Conservation (phyloP, 2,113 vertebrate genomes). For the Sterna hirundo region DNA sequence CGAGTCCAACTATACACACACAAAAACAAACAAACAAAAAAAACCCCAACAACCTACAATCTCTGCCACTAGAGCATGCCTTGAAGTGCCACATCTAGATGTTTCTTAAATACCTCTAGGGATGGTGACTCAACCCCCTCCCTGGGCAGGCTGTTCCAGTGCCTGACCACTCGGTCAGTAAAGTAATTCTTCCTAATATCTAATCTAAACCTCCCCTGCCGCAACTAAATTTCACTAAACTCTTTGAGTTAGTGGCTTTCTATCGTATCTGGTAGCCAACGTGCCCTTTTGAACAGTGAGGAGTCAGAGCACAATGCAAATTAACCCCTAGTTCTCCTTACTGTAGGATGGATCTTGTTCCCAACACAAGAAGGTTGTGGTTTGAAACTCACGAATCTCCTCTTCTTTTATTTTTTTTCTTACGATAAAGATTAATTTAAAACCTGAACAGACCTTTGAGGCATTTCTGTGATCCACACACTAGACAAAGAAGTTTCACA, state of each 20-base stretch:
- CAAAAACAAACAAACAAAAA: too few species aligned
- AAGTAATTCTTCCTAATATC: too few species aligned
- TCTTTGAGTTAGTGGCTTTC: neutral
- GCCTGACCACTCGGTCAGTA: too few species aligned
- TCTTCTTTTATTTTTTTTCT: neutral
- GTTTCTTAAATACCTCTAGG: too few species aligned
- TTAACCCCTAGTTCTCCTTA: neutral
- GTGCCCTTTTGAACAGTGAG: neutral
- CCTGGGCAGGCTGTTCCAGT: too few species aligned
- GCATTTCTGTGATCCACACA: neutral
- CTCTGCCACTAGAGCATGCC: too few species aligned
- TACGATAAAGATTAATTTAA: neutral
- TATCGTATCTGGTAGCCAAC: neutral
- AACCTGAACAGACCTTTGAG: neutral
- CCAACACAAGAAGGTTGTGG: accelerated
- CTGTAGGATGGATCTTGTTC: neutral
- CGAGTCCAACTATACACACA: too few species aligned
- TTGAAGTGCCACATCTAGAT: too few species aligned
- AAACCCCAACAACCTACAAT: too few species aligned
- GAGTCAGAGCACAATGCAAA: neutral
- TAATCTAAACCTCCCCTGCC: too few species aligned
- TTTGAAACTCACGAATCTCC: neutral
- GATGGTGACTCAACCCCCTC: too few species aligned
- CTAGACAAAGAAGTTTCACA: neutral
- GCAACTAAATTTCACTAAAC: neutral